Base-by-base conservation (phyloP, 2,797 vertebrate species). In the Loris lydekkerianus region DNA sequence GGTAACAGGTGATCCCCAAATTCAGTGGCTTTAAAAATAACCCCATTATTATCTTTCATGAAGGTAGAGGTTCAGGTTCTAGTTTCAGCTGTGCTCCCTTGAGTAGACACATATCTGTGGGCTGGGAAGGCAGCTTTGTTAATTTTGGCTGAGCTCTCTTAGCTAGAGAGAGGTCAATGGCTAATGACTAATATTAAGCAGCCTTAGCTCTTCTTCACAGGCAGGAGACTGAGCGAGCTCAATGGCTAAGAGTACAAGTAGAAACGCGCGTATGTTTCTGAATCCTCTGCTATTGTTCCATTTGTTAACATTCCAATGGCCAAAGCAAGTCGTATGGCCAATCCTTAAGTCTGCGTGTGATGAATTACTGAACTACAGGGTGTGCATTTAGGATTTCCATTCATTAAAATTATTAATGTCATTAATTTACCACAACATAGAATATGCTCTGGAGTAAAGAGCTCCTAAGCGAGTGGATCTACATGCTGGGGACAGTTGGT, bases 21-120 rank as follows among this genome's bases (percentile, higher is more conserved):
- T 20, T 93, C 40, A 37, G 21, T 78, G 18, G 5, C 17, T 95
- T 91, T 76, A 95, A 60, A 46, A 92, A 76, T 67, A 93, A 37
- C 9, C 25, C 46, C 61, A 80, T 91, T 81, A 60, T 88, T 87
- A 43, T 67, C 61, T 37, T 77, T 82, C 40, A 37, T 1, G 73
- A 40, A 10, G 67, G 4, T 27, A 10, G 3, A 80, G 27, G 18
- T 95, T 75, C 91, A 69, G 18, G 53, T 49, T 81, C 5, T 31
- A 21, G 25, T 40, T 29, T 76, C 13, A 25, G 21, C 14, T 56
- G 10, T 18, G 7, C 0, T 77, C 25, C 4, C 2, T 8, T 7
- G 15, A 40, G 29, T 15, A 77, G n/a, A 49, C 6, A 85, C 46
- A 40, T 67, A 73, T 11, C 8, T 76, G 2, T 40, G 34, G 14